Evolutionary conservation across 2,113 vertebrate species (phyloP).

Genomic region (mouse (Mus musculus)): GRCm39 chr14:27812001-27812500

Average conservation of each 20-base stretch:
- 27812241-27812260: slow-evolving; percentile 54
- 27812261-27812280: slow-evolving; percentile 71
- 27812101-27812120: slow-evolving; percentile 82
- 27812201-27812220: slow-evolving; percentile 75
- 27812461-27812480: not conserved
- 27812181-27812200: slow-evolving; percentile 70
- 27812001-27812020: slow-evolving; percentile 80
- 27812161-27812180: slow-evolving; percentile 81
- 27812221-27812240: slow-evolving; percentile 66
- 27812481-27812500: not conserved
- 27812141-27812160: slow-evolving; percentile 81
- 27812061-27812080: slow-evolving; percentile 83
- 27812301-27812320: slow-evolving; percentile 56
- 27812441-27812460: not conserved
- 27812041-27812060: slow-evolving; percentile 80
- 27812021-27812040: slow-evolving; percentile 82
- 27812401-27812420: not conserved
- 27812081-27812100: slow-evolving; percentile 85
- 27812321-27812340: slow-evolving; percentile 44
- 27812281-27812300: slow-evolving; percentile 16
- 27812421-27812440: not conserved
- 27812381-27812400: not conserved
- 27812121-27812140: slow-evolving; percentile 83
- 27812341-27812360: not conserved
- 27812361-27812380: slow-evolving; percentile 62